These are phyloP conservation scores for Sarcophaga variegata DNA, from an alignment of 2,888 invertebrate genomes.

Conservation along the genomic window DNA sequence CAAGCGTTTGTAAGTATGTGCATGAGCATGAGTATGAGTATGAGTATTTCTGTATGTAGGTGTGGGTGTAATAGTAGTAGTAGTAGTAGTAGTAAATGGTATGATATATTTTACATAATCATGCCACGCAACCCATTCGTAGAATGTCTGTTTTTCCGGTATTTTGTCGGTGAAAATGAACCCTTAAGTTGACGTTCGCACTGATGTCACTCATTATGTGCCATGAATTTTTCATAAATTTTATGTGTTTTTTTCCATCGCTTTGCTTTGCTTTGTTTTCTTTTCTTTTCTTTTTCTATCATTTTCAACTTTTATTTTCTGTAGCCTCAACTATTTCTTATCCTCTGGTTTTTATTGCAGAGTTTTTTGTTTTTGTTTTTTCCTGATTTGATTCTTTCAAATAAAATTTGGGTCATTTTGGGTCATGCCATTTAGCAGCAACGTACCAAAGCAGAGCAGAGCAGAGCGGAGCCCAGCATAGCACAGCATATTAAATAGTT, in stretches of 20 bases:
- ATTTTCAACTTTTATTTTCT: constrained; percentile 2
- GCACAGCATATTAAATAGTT: constrained; percentile 35
- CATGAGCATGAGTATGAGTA: not conserved
- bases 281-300: constrained; percentile 13
- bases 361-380: constrained; percentile 8
- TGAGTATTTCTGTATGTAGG: not conserved
- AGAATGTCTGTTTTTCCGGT: constrained; percentile 75
- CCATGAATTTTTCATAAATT: constrained; percentile 78
- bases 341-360: not conserved
- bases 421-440: constrained; percentile 56
- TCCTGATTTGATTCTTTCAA: constrained; percentile 38
- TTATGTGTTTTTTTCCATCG: constrained; percentile 24
- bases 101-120: constrained; percentile 72
- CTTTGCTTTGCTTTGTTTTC: too few relatives aligned
- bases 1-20: not conserved
- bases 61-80: not conserved
- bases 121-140: constrained; percentile 73
- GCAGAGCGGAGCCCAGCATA: not conserved
- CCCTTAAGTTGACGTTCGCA: constrained; percentile 74
- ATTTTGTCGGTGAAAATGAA: constrained; percentile 63
- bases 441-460: not conserved
- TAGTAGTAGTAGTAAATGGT: not conserved
- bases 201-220: constrained; percentile 78
- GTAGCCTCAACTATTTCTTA: constrained; percentile 25
- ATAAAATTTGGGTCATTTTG: constrained; percentile 61